Conservation (phyloP, 2,888 invertebrate species). For the Agrotis exclamationis region DNA sequence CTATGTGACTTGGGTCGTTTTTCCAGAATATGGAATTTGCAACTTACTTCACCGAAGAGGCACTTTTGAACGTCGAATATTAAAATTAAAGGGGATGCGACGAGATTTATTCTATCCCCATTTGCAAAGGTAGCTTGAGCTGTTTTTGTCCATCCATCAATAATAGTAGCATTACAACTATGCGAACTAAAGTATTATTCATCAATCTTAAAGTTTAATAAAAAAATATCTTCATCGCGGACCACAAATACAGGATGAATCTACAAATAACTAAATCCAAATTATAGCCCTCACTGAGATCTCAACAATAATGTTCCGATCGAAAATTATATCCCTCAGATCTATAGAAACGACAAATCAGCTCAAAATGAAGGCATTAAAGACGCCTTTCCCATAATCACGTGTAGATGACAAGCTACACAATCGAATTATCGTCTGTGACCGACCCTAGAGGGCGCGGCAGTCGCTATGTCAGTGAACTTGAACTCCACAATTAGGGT, state of each 20-base stretch:
- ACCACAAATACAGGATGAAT: neutral
- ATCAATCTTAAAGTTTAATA: no score
- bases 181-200: no score
- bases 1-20: neutral
- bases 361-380: conserved; percentile 45
- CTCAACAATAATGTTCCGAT: conserved; percentile 20
- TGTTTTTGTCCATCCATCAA: no score
- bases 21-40: no score
- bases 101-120: no score
- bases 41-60: no score
- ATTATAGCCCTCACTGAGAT: conserved; percentile 24
- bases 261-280: conserved; percentile 12
- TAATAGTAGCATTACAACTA: no score
- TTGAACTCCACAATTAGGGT: conserved; percentile 75
- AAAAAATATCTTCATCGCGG: neutral
- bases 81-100: no score
- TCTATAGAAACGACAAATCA: conserved; percentile 22
- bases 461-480: conserved; percentile 82
- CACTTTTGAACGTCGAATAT: no score
- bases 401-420: conserved; percentile 48
- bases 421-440: conserved; percentile 52
- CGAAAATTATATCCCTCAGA: conserved; percentile 39
- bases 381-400: conserved; percentile 22
- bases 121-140: no score
- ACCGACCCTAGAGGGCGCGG: conserved; percentile 56